Base-by-base conservation (phyloP, 2,888 invertebrate species). In the Blomia tropicalis region DNA sequence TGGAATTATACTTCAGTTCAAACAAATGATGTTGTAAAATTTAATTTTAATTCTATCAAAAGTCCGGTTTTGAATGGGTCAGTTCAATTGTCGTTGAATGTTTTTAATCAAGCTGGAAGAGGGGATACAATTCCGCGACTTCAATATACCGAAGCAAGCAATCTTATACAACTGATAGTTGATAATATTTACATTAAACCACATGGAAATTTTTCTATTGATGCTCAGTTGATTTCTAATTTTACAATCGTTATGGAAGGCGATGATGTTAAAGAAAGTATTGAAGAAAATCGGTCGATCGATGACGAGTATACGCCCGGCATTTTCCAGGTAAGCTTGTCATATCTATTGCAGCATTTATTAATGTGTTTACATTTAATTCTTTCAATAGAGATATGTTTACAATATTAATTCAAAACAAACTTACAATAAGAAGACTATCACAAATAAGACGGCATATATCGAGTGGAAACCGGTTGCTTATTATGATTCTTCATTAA, bases 281-380 rank as follows among this genome's bases (percentile, higher is more conserved):
- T 56, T 22, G 19, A 56, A 25, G 29, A 56, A 36, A n/a, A 27
- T 30, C 54, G 43, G 7, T 43, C 47, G 11, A 63, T 63, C 41
- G 63, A 63, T 30, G 63, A 63, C 43, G 63, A 63, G 23, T 60
- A 61, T 54, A 56, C 63, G 29, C 63, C 63, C 22, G 63, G 63
- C 43, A 60, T 63, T 19, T 63, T 63, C 43, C 23, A 19, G 23
- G 63, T 60, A 63, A 25, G 7, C 30, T 44, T 61, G 29, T 23
- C 1, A 7, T 19, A 36, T 58, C 23, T 22, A 41, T 25, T 5
- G 27, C 44, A 44, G 11, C 4, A 58, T 4, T 5, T 5, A 31
- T 53, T 51, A 51, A 2, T 7, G 25, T 59, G 27, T 31, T 51
- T 31, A n/a, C 31, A 51, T 47, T 14, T 47, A 59, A 43, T 54